phyloP scores from a whole-genome alignment of 2,888 invertebrate genomes.

The Salpingus planirostris region DNA sequence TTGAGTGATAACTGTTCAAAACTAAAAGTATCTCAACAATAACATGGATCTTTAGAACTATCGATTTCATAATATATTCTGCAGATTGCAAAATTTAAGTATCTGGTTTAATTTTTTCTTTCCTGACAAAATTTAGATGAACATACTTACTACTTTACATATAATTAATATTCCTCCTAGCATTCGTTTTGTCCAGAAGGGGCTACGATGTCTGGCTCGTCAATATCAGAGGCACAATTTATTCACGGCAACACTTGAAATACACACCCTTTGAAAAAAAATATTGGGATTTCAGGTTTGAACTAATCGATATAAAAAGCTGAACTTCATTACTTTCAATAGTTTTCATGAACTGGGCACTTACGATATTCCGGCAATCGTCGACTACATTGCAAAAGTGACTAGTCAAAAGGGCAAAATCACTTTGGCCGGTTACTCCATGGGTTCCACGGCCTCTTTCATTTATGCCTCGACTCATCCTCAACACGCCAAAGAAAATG shows the following conservation, averaged over 20 bases:
- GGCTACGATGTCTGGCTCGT: conserved; percentile 8
- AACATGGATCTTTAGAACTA: no score
- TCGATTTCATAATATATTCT: no score
- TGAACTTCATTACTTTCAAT: background rate
- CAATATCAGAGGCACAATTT: conserved; percentile 6
- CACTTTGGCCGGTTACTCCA: conserved; percentile 78
- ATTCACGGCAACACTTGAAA: conserved; percentile 4
- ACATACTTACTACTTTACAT: no score
- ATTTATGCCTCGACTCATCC: conserved; percentile 57
- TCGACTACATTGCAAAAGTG: conserved; percentile 54
- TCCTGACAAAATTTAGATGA: no score
- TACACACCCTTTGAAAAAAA: conserved; percentile 2
- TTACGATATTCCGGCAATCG: conserved; percentile 49
- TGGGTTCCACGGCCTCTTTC: conserved; percentile 69
- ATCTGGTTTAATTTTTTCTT: no score
- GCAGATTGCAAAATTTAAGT: no score
- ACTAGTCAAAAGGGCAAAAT: conserved; percentile 44
- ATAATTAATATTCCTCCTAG: no score
- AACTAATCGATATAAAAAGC: background rate
- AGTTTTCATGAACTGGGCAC: conserved; percentile 9
- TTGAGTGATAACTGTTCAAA: no score
- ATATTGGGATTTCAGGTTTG: conserved; percentile 9
- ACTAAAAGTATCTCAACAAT: no score
- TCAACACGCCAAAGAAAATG: conserved; percentile 49
- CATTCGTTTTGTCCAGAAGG: conserved; percentile 4